Percentiles rank a stretch among this genome's conserved stretches.
Evolutionary conservation across 1,140 invertebrate species (phyloP).

Genomic region (Whitmania pigra): DNA sequence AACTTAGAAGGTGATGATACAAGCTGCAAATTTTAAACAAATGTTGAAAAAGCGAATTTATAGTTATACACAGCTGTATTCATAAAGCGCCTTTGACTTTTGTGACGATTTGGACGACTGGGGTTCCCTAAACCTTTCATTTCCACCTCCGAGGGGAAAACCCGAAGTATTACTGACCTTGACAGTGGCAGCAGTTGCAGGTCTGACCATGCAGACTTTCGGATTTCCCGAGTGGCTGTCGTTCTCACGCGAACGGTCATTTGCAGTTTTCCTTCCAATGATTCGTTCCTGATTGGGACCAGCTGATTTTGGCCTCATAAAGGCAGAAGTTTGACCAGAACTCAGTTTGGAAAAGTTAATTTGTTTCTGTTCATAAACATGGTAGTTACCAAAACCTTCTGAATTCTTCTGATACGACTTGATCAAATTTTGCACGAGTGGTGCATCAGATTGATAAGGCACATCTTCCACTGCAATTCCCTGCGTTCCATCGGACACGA

Average conservation of each 20-base stretch:
- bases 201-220: conserved; percentile 8
- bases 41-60: too few relatives aligned
- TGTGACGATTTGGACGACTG: too few relatives aligned
- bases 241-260: not conserved
- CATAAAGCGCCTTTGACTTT: too few relatives aligned
- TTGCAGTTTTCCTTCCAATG: not conserved
- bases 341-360: not conserved
- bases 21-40: too few relatives aligned
- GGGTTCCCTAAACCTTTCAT: too few relatives aligned
- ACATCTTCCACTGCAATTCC: not conserved
- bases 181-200: conserved; percentile 1
- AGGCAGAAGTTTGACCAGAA: not conserved
- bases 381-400: not conserved
- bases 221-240: not conserved
- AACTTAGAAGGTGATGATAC: too few relatives aligned
- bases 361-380: not conserved
- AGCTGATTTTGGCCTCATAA: not conserved
- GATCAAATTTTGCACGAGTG: not conserved
- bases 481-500: not conserved
- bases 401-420: conserved; percentile 1
- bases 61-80: too few relatives aligned
- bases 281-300: not conserved
- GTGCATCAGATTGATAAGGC: not conserved
- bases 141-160: too few relatives aligned
- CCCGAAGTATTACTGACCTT: not conserved